These are phyloP conservation scores for Panzeria rudis DNA, from an alignment of 2,888 invertebrate genomes.

Conservation along the genomic window DNA sequence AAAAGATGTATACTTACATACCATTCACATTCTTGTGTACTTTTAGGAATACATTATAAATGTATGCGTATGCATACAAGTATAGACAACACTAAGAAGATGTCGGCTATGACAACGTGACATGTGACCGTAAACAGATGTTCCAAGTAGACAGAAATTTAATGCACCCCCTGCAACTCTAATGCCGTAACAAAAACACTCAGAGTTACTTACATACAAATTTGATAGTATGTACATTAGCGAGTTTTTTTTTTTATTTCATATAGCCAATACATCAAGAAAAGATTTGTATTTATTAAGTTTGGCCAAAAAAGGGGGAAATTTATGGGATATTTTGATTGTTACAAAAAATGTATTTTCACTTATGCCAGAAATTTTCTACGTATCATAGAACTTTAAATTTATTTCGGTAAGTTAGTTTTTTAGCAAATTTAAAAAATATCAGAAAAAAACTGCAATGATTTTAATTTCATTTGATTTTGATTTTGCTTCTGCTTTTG, in stretches of 20 bases:
- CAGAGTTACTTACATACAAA: neutral
- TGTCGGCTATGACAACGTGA: slow-evolving; percentile 71
- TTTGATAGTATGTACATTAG: neutral
- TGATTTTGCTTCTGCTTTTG: too few species aligned
- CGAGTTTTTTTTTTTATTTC: neutral
- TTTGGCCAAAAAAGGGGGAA: neutral
- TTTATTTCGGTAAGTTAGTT: too few species aligned
- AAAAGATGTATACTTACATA: neutral
- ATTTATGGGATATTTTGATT: too few species aligned
- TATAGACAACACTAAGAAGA: slow-evolving; percentile 64
- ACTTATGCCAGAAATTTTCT: too few species aligned
- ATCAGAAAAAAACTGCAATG: too few species aligned
- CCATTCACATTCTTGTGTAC: neutral
- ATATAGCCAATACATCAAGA: neutral
- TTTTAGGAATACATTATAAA: slow-evolving; percentile 1
- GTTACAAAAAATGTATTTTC: too few species aligned
- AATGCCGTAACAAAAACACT: slow-evolving; percentile 6
- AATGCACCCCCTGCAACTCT: slow-evolving; percentile 48
- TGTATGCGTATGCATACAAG: slow-evolving; percentile 12
- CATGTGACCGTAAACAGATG: slow-evolving; percentile 74
- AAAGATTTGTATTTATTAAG: neutral
- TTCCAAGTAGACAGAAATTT: slow-evolving; percentile 56
- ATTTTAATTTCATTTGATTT: too few species aligned
- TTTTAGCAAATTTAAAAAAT: too few species aligned
- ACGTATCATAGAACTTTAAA: too few species aligned